phyloP scores from a whole-genome alignment of 2,888 invertebrate species.

The Tanaodytes sp. region DNA sequence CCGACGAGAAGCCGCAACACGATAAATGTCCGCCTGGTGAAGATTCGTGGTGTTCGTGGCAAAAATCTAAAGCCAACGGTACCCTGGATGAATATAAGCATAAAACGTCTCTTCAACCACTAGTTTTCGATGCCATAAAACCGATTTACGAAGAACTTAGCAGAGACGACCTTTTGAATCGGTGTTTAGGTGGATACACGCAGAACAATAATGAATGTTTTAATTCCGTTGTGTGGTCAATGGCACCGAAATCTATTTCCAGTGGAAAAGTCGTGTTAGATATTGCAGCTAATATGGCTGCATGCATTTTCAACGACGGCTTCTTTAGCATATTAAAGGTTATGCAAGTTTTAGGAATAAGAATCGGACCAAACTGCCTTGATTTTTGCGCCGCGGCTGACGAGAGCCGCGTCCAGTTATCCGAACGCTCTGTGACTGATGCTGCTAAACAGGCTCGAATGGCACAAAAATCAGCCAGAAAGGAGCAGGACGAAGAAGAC shows the following conservation, averaged over 20 bases:
- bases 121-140: constrained; percentile 26
- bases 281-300: constrained; percentile 33
- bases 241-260: constrained; percentile 42
- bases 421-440: constrained; percentile 3
- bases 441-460: no score
- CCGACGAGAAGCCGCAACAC: no score
- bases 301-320: constrained; percentile 39
- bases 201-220: constrained; percentile 49
- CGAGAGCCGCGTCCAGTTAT: constrained; percentile 12
- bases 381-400: constrained; percentile 29
- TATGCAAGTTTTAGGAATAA: constrained; percentile 18
- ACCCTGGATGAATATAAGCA: constrained; percentile 27
- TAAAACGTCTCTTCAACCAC: constrained; percentile 15
- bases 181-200: constrained; percentile 35
- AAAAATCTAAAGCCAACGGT: constrained; percentile 32
- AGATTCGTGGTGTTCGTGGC: constrained; percentile 55
- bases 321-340: constrained; percentile 22
- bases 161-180: constrained; percentile 36
- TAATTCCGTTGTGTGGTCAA: constrained; percentile 41
- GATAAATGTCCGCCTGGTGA: constrained; percentile 43
- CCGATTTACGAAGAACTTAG: constrained; percentile 43
- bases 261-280: constrained; percentile 36
- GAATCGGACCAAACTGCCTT: constrained; percentile 20
- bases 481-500: no score
- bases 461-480: not conserved